A percentile compares a stretch with the other conserved stretches of the same genome.
Evolutionary conservation across 2,113 vertebrate species (phyloP).

Genomic region (Peromyscus polionotus): DNA sequence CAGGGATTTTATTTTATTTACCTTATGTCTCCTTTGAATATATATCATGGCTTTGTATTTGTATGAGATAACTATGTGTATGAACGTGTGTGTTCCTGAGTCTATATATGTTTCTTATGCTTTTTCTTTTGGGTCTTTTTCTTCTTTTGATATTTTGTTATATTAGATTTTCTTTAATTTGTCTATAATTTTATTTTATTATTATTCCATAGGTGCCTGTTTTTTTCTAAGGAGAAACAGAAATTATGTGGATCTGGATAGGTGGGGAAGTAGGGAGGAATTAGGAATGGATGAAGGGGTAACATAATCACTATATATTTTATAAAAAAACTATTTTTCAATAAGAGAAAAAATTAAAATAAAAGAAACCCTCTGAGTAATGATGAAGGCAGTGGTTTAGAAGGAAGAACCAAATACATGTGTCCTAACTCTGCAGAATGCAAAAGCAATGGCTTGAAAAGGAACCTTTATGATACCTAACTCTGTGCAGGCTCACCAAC

Average conservation of each 20-base stretch:
- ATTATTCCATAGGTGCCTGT: not conserved
- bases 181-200: not conserved
- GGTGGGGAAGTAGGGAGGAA: not conserved
- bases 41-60: not conserved
- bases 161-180: not conserved
- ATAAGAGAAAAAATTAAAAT: not conserved
- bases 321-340: not conserved
- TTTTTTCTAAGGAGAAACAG: not conserved
- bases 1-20: not conserved
- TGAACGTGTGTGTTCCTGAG: no score
- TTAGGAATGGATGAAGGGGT: not conserved
- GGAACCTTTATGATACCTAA: not conserved
- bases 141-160: not conserved
- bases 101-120: not conserved
- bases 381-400: not conserved
- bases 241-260: not conserved
- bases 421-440: not conserved
- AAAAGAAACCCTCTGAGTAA: not conserved
- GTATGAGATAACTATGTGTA: not conserved
- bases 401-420: not conserved
- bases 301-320: not conserved
- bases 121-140: not conserved
- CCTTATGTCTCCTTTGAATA: not conserved
- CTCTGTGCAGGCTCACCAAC: not conserved
- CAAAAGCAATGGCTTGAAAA: not conserved